Conservation (phyloP, 1,140 invertebrate genomes). For the Elysia chlorotica region DNA sequence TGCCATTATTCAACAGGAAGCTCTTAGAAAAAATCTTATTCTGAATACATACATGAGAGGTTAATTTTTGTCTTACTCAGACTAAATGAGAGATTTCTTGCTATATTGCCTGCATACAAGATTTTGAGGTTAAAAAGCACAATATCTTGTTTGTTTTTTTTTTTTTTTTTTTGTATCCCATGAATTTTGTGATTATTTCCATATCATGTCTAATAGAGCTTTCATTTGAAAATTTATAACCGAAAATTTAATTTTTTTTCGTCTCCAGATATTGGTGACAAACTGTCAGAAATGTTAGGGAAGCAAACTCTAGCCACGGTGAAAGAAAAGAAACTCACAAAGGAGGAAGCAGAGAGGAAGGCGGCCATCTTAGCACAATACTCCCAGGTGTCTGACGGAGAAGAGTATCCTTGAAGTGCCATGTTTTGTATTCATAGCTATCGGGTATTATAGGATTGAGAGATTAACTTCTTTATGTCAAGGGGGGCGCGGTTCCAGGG, state of each 20-base stretch:
- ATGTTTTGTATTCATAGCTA: too few species aligned
- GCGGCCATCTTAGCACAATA: slow-evolving; percentile 43
- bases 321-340: slow-evolving; percentile 34
- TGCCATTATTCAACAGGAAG: too few species aligned
- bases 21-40: too few species aligned
- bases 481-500: too few species aligned
- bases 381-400: slow-evolving; percentile 36
- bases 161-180: not conserved
- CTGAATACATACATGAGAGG: too few species aligned
- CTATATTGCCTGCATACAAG: not conserved
- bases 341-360: slow-evolving; percentile 37
- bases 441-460: too few species aligned
- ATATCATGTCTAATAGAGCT: not conserved
- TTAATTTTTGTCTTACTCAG: too few species aligned
- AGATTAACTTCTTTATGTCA: too few species aligned
- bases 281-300: slow-evolving; percentile 35
- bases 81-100: too few species aligned
- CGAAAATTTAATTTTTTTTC: slow-evolving; percentile 1
- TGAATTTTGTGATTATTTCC: not conserved
- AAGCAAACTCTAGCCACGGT: slow-evolving; percentile 37
- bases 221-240: not conserved
- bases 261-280: slow-evolving; percentile 22
- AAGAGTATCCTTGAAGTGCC: slow-evolving; percentile 43
- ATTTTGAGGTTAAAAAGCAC: not conserved
- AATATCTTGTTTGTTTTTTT: too few species aligned